These are phyloP conservation scores for Ophioninae sp. DNA, from an alignment of 2,888 invertebrate species.

Conservation along the genomic window DNA sequence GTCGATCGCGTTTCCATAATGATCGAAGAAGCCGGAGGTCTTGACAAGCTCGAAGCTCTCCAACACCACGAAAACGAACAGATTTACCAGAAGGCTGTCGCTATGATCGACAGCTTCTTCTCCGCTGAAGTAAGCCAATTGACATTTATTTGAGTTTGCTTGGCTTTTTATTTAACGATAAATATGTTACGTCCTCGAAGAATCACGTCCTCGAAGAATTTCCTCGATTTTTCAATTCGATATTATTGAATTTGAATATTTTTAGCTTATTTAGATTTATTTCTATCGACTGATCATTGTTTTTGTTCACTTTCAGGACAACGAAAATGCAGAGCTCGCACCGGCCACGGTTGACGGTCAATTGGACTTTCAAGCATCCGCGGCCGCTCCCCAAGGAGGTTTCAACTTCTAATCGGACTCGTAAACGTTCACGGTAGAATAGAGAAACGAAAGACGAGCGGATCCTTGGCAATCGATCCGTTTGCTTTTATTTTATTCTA, in stretches of 20 bases:
- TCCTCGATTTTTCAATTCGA: too few species aligned
- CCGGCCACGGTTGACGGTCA: slow-evolving; percentile 70
- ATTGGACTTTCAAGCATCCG: slow-evolving; percentile 72
- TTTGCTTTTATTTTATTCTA: slow-evolving; percentile 34
- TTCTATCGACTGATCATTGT: neutral
- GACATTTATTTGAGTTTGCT: neutral
- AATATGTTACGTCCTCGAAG: too few species aligned
- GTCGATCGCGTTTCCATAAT: slow-evolving; percentile 89
- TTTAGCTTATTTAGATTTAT: too few species aligned
- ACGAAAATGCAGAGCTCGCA: slow-evolving; percentile 67
- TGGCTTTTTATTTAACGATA: neutral
- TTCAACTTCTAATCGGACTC: slow-evolving; percentile 70
- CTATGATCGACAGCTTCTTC: slow-evolving; percentile 91
- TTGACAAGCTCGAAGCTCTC: slow-evolving; percentile 94
- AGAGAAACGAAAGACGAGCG: neutral
- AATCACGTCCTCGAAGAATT: too few species aligned
- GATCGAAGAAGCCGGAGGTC: slow-evolving; percentile 94
- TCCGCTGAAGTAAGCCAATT: slow-evolving; percentile 81
- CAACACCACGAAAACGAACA: slow-evolving; percentile 96
- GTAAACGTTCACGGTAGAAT: neutral
- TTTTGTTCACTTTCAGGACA: slow-evolving; percentile 66
- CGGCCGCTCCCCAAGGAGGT: slow-evolving; percentile 69
- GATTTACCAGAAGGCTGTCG: slow-evolving; percentile 90
- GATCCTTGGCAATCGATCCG: slow-evolving; percentile 9
- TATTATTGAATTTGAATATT: too few species aligned